A percentile compares a stretch with the other conserved stretches of the same genome.
phyloP scores from a whole-genome alignment of 2,113 vertebrate genomes.

The Gopherus flavomarginatus region DNA sequence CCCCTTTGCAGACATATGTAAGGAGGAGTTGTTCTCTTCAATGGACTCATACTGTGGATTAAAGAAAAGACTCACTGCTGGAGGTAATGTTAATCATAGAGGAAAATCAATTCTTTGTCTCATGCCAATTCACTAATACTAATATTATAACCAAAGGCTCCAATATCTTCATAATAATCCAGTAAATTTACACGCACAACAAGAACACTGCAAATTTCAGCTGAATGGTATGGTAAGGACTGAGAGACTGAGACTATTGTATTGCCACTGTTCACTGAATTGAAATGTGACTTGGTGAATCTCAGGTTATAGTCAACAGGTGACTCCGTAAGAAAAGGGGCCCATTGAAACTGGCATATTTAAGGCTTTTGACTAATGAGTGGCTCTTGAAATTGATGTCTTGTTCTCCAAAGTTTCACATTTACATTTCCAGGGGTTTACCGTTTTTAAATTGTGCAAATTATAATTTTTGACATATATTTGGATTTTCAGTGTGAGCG shows the following conservation, averaged over 20 bases:
- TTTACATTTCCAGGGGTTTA: neutral
- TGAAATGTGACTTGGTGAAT: neutral
- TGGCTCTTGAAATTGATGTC: fast-evolving
- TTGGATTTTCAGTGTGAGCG: neutral
- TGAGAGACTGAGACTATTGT: neutral
- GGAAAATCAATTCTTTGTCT: fast-evolving
- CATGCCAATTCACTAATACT: neutral
- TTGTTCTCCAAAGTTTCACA: neutral
- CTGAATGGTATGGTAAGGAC: neutral
- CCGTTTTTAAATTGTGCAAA: fast-evolving
- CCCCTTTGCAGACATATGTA: neutral
- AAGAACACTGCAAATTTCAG: fast-evolving
- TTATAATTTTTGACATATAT: fast-evolving
- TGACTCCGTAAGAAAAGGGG: fast-evolving
- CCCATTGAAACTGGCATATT: neutral
- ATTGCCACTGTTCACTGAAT: neutral
- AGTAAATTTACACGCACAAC: fast-evolving
- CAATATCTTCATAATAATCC: neutral
- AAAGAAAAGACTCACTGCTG: neutral
- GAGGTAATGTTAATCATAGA: neutral
- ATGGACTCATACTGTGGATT: fast-evolving
- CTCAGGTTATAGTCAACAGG: neutral
- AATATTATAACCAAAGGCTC: neutral
- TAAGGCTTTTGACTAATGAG: neutral
- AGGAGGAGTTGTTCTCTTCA: neutral